These are phyloP conservation scores for Lagothrix lagotricha DNA, from an alignment of 2,797 vertebrate species.

Conservation along the genomic window DNA sequence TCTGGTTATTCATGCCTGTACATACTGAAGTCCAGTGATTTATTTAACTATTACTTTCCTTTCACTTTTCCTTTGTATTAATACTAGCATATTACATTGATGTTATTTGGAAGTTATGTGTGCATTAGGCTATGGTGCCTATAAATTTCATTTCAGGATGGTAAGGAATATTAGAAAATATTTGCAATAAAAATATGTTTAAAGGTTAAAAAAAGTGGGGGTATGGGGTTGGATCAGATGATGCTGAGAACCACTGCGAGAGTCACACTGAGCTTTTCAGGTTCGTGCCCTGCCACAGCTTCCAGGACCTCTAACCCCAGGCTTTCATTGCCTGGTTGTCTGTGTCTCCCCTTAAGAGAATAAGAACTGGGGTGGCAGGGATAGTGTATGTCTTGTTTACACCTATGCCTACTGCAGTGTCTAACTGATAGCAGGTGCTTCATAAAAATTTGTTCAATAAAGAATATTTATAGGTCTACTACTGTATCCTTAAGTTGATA, in stretches of 20 bases:
- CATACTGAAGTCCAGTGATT: neutral
- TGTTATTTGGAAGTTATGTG: neutral
- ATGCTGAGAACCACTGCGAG: neutral
- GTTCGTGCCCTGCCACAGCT: neutral
- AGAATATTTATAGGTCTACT: neutral
- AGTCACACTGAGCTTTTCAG: neutral
- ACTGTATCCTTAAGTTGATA: neutral
- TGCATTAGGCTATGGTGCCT: neutral
- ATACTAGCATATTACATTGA: neutral
- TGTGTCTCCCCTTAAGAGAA: neutral
- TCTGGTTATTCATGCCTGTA: neutral
- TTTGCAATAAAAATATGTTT: neutral
- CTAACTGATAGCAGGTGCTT: neutral
- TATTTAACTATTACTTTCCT: neutral
- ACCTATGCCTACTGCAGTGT: neutral
- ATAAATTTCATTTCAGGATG: neutral
- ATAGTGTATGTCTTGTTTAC: neutral
- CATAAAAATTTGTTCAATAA: neutral
- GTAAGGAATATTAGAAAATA: neutral
- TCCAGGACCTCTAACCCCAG: rapidly evolving
- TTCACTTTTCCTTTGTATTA: neutral
- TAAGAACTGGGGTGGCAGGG: rapidly evolving
- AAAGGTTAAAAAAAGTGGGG: neutral
- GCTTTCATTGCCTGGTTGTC: too few species aligned
- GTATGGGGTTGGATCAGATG: neutral